Evolutionary conservation across 2,113 vertebrate species (phyloP), one percentile per base, ranked within the genome.

Genomic region (Meriones unguiculatus): DNA sequence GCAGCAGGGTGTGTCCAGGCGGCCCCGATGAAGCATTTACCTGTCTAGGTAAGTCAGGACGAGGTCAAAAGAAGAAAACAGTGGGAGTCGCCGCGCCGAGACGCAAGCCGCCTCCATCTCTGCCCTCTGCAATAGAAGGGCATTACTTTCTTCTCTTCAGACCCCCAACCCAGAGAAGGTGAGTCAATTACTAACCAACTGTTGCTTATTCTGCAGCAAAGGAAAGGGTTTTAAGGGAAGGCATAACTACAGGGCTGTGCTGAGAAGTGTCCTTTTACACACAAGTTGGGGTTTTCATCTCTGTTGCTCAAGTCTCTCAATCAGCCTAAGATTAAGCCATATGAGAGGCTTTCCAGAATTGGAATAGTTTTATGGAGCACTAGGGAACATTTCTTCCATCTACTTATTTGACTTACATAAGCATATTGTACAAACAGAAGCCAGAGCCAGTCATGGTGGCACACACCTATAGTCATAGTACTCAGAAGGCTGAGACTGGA

Each of bases 171-270:
- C 9, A 50, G 24, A 59, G 50, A 69, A 97, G 98, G 96, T 15
- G 90, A 94, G 98, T 98, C 98, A 97, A 98, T 98, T 77, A 95
- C 98, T 98, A 97, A 98, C 97, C 75, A 0, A 11, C 62, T 94
- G 4, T 57, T 98, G 96, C 98, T 98, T 98, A 95, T 85, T 96
- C 97, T 98, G 89, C 73, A 77, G 94, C 64, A 65, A 95, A 94
- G 89, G 86, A 77, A 96, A 85, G 70, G 69, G 13, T 80, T 87
- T 94, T 6, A 2, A 35, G 50, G 90, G 77, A 86, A 77, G 11
- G 80, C 17, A 12, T 57, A 13, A 57, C 87, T 87, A 15, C 64
- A 54, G 70, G 62, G 13, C 65, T 57, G 62, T 32, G 18, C 41
- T 50, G 59, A 14, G 87, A 73, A 85, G 41, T n/a, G 41, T 15